phyloP scores from a whole-genome alignment of 2,888 invertebrate genomes.

The Dromius quadrimaculatus region DNA sequence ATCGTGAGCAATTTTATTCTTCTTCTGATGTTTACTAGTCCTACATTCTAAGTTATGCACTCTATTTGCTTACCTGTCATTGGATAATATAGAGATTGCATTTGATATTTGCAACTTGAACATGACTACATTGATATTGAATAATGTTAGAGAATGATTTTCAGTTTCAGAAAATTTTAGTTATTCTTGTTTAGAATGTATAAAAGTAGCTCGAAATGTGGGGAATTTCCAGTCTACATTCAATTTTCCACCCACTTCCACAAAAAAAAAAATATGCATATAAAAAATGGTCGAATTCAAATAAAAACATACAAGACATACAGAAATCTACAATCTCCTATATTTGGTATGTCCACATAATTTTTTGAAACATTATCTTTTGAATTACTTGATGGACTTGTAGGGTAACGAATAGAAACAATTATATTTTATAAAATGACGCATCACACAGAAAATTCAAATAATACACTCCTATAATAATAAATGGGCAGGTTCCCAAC shows the following conservation, averaged over 20 bases:
- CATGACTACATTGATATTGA: background rate
- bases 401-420: slow-evolving; percentile 3
- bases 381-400: background rate
- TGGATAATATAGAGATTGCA: slow-evolving; percentile 32
- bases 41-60: slow-evolving; percentile 8
- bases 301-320: background rate
- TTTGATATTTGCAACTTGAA: slow-evolving; percentile 25
- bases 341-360: background rate
- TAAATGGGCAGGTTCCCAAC: background rate
- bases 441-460: slow-evolving; percentile 18
- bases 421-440: slow-evolving; percentile 17
- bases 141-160: background rate
- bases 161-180: background rate
- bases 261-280: background rate
- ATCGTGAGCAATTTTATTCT: background rate
- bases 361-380: background rate
- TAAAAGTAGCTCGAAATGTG: background rate
- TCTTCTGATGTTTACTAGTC: background rate
- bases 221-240: no score
- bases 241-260: no score
- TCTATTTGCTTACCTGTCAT: slow-evolving; percentile 34
- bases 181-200: background rate
- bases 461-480: slow-evolving; percentile 21
- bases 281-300: background rate
- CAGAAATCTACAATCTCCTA: slow-evolving; percentile 1